phyloP scores from a whole-genome alignment of 2,797 vertebrate genomes.

The Xiphophorus birchmanni region DNA sequence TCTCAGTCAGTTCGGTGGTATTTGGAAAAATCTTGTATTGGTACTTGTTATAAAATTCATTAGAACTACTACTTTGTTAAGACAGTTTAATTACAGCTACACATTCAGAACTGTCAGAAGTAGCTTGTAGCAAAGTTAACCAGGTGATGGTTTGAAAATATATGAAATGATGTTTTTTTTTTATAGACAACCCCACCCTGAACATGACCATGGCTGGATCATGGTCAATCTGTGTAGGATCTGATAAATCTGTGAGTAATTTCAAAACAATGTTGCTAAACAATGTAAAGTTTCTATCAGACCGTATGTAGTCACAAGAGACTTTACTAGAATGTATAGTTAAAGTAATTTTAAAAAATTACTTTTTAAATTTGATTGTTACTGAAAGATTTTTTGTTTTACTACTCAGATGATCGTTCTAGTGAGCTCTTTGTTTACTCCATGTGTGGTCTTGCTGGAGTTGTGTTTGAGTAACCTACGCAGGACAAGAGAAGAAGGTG shows the following conservation, averaged over 20 bases:
- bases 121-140: neutral
- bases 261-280: constrained; percentile 1
- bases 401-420: constrained; percentile 81
- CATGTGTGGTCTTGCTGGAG: constrained; percentile 78
- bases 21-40: neutral
- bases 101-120: neutral
- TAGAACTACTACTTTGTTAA: neutral
- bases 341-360: too few relatives aligned
- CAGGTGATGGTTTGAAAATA: neutral
- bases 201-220: constrained; percentile 82
- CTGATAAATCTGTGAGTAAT: constrained; percentile 75
- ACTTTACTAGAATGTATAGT: too few relatives aligned
- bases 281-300: neutral
- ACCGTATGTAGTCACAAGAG: too few relatives aligned
- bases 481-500: constrained; percentile 2
- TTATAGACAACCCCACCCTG: constrained; percentile 70
- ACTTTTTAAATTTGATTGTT: neutral
- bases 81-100: neutral
- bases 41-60: neutral
- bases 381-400: constrained; percentile 14
- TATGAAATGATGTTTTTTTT: neutral
- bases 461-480: constrained; percentile 59
- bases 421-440: constrained; percentile 84
- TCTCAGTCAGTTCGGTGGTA: neutral
- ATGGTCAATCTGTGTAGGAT: constrained; percentile 75